Evolutionary conservation across 2,797 vertebrate species (phyloP).

Genomic region (Diplodus sargus): DNA sequence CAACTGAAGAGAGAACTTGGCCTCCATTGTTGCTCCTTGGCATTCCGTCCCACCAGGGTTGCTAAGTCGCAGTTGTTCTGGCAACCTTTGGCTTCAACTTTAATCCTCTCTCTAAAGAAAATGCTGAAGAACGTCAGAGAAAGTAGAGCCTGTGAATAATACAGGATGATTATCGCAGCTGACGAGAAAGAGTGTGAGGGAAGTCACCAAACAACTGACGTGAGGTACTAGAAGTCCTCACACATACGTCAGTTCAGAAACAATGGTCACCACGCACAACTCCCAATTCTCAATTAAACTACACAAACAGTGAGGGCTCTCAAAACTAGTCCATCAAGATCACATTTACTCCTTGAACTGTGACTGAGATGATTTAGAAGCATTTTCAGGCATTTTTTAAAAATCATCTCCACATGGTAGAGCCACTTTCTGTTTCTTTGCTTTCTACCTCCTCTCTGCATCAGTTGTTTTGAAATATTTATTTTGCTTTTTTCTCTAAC

Average conservation of each 20-base stretch:
- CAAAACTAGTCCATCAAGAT: too few species aligned
- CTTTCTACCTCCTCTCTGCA: not conserved
- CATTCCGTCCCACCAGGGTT: conserved; percentile 62
- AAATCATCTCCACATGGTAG: not conserved
- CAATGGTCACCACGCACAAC: too few species aligned
- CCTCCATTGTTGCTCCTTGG: conserved; percentile 47
- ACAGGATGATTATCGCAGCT: too few species aligned
- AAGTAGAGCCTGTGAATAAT: conserved; percentile 48
- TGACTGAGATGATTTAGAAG: not conserved
- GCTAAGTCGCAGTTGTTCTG: conserved; percentile 71
- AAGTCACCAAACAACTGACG: too few species aligned
- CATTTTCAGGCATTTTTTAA: not conserved
- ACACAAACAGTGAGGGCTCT: too few species aligned
- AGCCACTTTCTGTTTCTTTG: not conserved
- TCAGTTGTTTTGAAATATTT: conserved; percentile 4
- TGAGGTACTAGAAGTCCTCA: too few species aligned
- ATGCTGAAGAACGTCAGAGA: conserved; percentile 55
- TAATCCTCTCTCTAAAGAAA: conserved; percentile 69
- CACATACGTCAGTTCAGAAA: too few species aligned
- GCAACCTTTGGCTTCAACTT: conserved; percentile 72
- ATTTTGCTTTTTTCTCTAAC: not conserved
- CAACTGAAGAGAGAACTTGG: not conserved
- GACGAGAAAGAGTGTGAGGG: too few species aligned
- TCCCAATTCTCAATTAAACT: too few species aligned
- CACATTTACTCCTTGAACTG: too few species aligned